Percentiles rank a stretch among this genome's conserved stretches.
phyloP scores from a whole-genome alignment of 2,888 invertebrate genomes.

The Aquatica leii region DNA sequence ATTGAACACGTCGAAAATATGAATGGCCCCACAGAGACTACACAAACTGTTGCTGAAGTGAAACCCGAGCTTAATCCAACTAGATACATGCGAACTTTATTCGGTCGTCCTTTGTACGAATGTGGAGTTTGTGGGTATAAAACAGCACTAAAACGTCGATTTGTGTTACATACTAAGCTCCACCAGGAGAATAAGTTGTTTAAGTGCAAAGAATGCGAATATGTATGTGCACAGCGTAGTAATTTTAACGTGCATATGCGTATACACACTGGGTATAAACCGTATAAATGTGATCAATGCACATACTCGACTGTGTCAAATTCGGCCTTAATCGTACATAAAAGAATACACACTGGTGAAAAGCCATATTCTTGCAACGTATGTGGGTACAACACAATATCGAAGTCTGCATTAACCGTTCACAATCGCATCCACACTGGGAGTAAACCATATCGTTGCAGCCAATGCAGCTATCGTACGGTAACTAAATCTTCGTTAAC shows the following conservation, averaged over 20 bases:
- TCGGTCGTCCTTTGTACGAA: slow-evolving; percentile 17
- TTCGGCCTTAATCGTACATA: slow-evolving; percentile 25
- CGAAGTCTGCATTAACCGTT: slow-evolving; percentile 29
- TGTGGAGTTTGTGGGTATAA: slow-evolving; percentile 26
- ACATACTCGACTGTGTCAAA: slow-evolving; percentile 24
- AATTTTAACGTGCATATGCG: slow-evolving; percentile 28
- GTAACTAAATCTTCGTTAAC: slow-evolving; percentile 24
- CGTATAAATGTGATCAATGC: slow-evolving; percentile 25
- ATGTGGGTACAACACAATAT: slow-evolving; percentile 25
- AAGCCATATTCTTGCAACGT: slow-evolving; percentile 28
- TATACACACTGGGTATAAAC: slow-evolving; percentile 27
- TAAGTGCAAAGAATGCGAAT: slow-evolving; percentile 28
- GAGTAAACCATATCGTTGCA: slow-evolving; percentile 28
- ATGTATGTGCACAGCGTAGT: slow-evolving; percentile 26
- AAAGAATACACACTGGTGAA: slow-evolving; percentile 26
- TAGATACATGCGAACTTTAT: slow-evolving; percentile 12
- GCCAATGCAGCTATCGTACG: slow-evolving; percentile 23
- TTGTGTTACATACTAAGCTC: slow-evolving; percentile 22
- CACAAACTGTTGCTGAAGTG: no score
- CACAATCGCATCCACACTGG: slow-evolving; percentile 35
- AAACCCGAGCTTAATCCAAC: slow-evolving; percentile 8
- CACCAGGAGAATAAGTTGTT: slow-evolving; percentile 25
- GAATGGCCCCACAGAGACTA: no score
- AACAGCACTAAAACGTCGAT: slow-evolving; percentile 24
- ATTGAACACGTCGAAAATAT: no score